Conservation (phyloP, 2,888 invertebrate species). For the Nomada fucata region DNA sequence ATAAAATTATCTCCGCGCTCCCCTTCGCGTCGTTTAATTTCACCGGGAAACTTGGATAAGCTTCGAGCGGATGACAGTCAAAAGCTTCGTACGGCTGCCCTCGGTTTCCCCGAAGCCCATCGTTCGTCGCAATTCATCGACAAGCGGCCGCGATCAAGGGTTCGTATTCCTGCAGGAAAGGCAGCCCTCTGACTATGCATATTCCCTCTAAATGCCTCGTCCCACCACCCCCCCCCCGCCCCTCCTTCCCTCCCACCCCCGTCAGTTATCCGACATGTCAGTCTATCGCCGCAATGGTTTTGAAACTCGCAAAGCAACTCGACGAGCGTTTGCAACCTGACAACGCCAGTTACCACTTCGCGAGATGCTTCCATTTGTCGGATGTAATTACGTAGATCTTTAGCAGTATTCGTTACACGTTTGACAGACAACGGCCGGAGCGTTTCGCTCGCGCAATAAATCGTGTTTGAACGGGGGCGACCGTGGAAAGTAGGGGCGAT, state of each 20-base stretch:
- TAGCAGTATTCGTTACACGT: slow-evolving; percentile 16
- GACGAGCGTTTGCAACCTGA: slow-evolving; percentile 38
- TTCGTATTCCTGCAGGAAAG: neutral
- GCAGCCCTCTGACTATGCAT: neutral
- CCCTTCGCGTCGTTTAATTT: slow-evolving; percentile 16
- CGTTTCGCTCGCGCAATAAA: neutral
- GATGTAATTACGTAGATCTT: slow-evolving; percentile 37
- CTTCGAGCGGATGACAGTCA: neutral
- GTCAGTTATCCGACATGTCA: slow-evolving; percentile 30
- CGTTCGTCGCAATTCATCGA: neutral
- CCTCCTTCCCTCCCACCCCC: neutral
- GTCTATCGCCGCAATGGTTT: slow-evolving; percentile 29
- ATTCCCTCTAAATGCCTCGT: slow-evolving; percentile 24
- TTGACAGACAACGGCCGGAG: neutral
- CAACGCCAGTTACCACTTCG: slow-evolving; percentile 46
- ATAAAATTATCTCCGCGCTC: slow-evolving; percentile 54
- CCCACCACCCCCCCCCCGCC: too few species aligned
- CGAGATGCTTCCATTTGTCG: slow-evolving; percentile 32
- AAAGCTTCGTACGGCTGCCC: neutral
- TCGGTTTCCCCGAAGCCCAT: neutral
- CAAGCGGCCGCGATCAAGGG: neutral
- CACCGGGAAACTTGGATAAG: slow-evolving; percentile 16
- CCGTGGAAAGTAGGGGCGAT: neutral
- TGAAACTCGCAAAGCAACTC: slow-evolving; percentile 26
- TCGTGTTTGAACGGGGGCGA: too few species aligned